phyloP scores from a whole-genome alignment of 2,113 vertebrate genomes.

The Semnornis frantzii region DNA sequence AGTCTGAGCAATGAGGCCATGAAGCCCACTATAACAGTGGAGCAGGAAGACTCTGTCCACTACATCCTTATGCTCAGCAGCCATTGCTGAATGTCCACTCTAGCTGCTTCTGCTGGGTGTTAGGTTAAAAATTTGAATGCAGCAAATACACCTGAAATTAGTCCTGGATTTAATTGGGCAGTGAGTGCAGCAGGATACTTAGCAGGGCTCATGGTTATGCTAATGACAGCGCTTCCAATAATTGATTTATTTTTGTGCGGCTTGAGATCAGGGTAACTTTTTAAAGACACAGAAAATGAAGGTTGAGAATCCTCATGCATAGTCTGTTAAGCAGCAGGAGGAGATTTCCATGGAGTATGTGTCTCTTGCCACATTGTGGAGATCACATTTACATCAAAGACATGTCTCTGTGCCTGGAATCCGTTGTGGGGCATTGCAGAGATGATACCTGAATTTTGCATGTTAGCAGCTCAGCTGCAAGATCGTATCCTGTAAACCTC shows the following conservation, averaged over 20 bases:
- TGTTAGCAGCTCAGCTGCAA: background rate
- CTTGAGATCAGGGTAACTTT: background rate
- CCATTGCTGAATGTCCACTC: background rate
- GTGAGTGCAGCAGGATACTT: background rate
- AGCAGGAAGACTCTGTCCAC: background rate
- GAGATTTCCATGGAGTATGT: background rate
- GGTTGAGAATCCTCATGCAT: background rate
- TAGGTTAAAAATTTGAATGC: background rate
- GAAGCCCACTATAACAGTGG: background rate
- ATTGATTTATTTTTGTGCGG: background rate
- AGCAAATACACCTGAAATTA: background rate
- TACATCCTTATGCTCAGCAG: background rate
- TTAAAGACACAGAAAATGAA: slow-evolving; percentile 1
- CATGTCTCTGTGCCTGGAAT: background rate
- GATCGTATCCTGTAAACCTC: background rate
- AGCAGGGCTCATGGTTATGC: background rate
- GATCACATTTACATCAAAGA: background rate
- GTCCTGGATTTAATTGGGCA: background rate
- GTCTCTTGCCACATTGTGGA: background rate
- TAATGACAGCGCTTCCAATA: background rate
- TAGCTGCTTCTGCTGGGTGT: background rate
- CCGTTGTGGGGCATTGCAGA: background rate
- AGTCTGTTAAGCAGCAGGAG: background rate
- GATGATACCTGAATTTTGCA: background rate
- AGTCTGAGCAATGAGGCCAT: background rate